Conservation (phyloP, 2,113 vertebrate genomes). For the Bolborhynchus lineola region DNA sequence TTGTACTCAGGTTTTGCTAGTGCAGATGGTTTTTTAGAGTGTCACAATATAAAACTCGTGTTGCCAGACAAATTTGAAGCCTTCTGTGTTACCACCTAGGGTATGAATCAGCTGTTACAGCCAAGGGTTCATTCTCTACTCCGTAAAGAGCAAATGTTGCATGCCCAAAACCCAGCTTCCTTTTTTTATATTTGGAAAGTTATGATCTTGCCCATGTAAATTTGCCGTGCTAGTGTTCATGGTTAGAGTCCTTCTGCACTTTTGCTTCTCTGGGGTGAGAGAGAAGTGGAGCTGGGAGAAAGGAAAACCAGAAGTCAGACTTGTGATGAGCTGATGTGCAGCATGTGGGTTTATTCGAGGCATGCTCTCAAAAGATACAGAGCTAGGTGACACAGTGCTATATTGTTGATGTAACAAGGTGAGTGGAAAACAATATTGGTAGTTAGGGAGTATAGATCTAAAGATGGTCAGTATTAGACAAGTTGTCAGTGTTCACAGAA, state of each 20-base stretch:
- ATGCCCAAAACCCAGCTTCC: neutral
- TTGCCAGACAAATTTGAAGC: neutral
- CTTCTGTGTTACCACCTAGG: neutral
- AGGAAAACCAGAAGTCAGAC: neutral
- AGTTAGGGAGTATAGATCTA: neutral
- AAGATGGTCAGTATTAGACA: neutral
- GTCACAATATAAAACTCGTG: neutral
- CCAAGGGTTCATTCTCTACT: neutral
- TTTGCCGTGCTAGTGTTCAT: neutral
- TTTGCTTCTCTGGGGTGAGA: neutral
- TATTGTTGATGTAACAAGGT: neutral
- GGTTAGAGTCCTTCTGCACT: neutral
- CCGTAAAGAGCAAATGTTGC: neutral
- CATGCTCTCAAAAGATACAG: neutral
- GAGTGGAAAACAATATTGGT: neutral
- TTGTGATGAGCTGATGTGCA: neutral
- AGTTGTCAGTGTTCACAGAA: neutral
- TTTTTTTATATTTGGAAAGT: neutral
- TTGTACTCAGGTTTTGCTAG: neutral
- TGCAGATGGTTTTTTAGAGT: neutral
- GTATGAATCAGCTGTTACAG: neutral
- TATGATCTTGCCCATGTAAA: neutral
- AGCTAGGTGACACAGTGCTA: neutral
- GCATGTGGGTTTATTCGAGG: neutral
- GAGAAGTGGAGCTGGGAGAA: neutral